Conservation (phyloP, 2,113 vertebrate genomes). For the Apeltes quadracus region DNA sequence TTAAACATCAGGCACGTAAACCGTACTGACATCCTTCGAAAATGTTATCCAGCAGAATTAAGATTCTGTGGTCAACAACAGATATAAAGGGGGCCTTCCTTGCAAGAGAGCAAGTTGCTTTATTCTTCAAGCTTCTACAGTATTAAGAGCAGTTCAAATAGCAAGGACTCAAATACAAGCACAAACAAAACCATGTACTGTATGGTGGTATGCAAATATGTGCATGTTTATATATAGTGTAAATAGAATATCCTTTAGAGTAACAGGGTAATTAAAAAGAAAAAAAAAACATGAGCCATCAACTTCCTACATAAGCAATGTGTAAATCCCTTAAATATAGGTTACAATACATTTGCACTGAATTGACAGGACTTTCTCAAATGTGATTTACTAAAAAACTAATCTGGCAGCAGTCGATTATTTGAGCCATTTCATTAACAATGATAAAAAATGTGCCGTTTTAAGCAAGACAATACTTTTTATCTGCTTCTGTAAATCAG, state of each 20-base stretch:
- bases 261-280: conserved; percentile 67
- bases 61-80: conserved; percentile 1
- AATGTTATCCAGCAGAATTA: conserved; percentile 1
- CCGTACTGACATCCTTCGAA: neutral
- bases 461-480: conserved; percentile 24
- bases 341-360: conserved; percentile 63
- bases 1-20: conserved; percentile 13
- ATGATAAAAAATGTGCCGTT: conserved; percentile 18
- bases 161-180: conserved; percentile 69
- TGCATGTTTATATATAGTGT: conserved; percentile 76
- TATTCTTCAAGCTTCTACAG: conserved; percentile 44
- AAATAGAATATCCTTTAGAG: conserved; percentile 75
- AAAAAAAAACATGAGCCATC: conserved; percentile 26
- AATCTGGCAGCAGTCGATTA: conserved; percentile 11
- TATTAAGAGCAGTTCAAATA: conserved; percentile 60
- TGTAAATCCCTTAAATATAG: conserved; percentile 52
- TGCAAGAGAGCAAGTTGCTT: conserved; percentile 34
- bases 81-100: conserved; percentile 3
- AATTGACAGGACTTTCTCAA: conserved; percentile 21
- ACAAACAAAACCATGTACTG: conserved; percentile 74
- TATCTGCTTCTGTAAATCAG: conserved; percentile 30
- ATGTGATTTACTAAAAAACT: conserved; percentile 2
- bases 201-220: conserved; percentile 65
- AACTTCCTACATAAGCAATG: conserved; percentile 45
- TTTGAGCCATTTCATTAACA: conserved; percentile 41